A percentile compares a stretch with the other conserved stretches of the same genome.
Evolutionary conservation across 2,113 vertebrate genomes (phyloP).

Genomic region (Carassius gibelio): DNA sequence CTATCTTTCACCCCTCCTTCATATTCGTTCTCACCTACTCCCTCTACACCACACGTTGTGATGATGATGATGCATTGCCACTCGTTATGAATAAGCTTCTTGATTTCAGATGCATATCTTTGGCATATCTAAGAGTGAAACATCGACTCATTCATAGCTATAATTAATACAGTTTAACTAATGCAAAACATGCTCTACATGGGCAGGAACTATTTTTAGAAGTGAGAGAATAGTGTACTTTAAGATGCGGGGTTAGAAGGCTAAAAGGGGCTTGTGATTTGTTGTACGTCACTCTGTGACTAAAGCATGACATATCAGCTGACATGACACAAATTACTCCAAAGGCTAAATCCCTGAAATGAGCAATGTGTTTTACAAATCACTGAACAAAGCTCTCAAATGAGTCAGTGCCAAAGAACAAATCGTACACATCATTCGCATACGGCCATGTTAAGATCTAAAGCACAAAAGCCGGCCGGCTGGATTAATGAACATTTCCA

Average conservation of each 20-base stretch:
- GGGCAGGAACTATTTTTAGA: background rate
- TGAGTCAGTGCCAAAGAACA: conserved; percentile 37
- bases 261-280: background rate
- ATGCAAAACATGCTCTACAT: background rate
- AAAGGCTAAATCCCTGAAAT: conserved; percentile 24
- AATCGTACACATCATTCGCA: conserved; percentile 37
- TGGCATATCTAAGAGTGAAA: conserved; percentile 20
- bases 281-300: background rate
- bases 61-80: conserved; percentile 42
- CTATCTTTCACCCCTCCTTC: conserved; percentile 11
- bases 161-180: background rate
- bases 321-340: conserved; percentile 42
- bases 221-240: background rate
- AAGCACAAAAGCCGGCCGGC: background rate
- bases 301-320: conserved; percentile 38
- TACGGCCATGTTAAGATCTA: conserved; percentile 25
- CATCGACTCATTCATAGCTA: conserved; percentile 18
- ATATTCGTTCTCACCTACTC: conserved; percentile 25
- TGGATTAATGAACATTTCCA: conserved; percentile 29
- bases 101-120: conserved; percentile 11
- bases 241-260: background rate
- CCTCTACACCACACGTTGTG: conserved; percentile 41
- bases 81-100: conserved; percentile 30
- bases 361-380: conserved; percentile 47
- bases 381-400: conserved; percentile 38